Conservation (phyloP, 2,113 vertebrate genomes). For the Percina caprodes region DNA sequence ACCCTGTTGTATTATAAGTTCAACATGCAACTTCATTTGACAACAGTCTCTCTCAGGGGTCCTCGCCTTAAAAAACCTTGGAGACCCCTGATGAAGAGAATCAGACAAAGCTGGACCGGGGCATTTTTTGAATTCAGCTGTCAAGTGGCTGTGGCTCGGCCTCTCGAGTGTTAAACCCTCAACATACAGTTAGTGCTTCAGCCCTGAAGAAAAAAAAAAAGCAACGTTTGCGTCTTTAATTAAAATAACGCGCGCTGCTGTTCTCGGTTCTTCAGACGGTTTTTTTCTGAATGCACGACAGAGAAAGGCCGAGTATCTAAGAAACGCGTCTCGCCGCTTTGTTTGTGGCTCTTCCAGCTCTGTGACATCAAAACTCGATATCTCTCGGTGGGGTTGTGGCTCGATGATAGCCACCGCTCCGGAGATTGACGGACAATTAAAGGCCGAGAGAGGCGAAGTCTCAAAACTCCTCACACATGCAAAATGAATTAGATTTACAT, state of each 20-base stretch:
- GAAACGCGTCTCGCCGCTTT: conserved; percentile 14
- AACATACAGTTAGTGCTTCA: conserved; percentile 37
- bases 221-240: conserved; percentile 59
- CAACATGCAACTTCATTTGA: too few relatives aligned
- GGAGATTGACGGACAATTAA: conserved; percentile 76
- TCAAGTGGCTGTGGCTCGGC: conserved; percentile 49
- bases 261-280: conserved; percentile 32
- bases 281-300: conserved; percentile 45
- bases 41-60: too few relatives aligned
- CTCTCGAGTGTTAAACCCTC: conserved; percentile 58
- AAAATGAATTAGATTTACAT: conserved; percentile 70
- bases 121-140: conserved; percentile 51
- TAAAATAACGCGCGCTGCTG: conserved; percentile 49
- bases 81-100: conserved; percentile 26
- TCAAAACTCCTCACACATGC: conserved; percentile 70
- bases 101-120: conserved; percentile 52
- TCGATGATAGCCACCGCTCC: conserved; percentile 63
- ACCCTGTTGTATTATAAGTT: too few relatives aligned
- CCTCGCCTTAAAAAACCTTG: too few relatives aligned
- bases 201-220: conserved; percentile 9
- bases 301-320: conserved; percentile 27
- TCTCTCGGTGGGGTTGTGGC: conserved; percentile 59
- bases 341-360: conserved; percentile 70
- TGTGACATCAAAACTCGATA: conserved; percentile 64
- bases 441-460: conserved; percentile 65